Evolutionary conservation across 2,888 invertebrate genomes (phyloP), one percentile per base, ranked within the genome.

Genomic region (Ophioninae sp.): DNA sequence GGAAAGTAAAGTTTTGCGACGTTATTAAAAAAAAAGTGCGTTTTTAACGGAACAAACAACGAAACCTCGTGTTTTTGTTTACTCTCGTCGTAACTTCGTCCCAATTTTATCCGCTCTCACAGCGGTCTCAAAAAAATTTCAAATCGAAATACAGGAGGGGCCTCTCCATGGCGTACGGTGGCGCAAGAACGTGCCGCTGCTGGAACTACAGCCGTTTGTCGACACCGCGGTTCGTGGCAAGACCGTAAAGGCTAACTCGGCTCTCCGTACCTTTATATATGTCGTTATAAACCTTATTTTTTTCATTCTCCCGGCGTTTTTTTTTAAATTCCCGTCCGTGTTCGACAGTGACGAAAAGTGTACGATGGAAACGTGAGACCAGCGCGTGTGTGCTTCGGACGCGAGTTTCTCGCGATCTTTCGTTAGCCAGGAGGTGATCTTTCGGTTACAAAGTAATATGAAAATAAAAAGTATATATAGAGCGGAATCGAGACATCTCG

Each of bases 161-260:
- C 75, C 79, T 74, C 67, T 83, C 79, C 72, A 83, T 84, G 82
- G 85, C 83, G 84, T 82, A 82, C 82, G 67, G 79, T 85, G 81
- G 78, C 76, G 82, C 82, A 78, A 81, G 78, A 84, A 85, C 84
- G 79, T 81, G 80, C 80, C 17, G 78, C 80, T 73, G 79, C 80
- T 77, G 62, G 73, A n/a, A 82, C 69, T 79, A 70, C 64, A 64
- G 87, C 81, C 87, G 88, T 86, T 87, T 81, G 74, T 74, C 85
- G 81, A 80, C 83, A 86, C 75, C 85, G 82, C 84, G 83, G 85
- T 84, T 85, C 83, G 79, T 81, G 78, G 79, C 72, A 82, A 86
- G 85, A 74, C 85, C 87, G 87, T 88, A 87, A 89, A 87, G 87
- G 85, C 79, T 67, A 79, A 75, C 75, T 59, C 57, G 56, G 61